These are phyloP conservation scores for Trissolcus japonicus DNA, from an alignment of 2,888 invertebrate genomes.

Conservation along the genomic window DNA sequence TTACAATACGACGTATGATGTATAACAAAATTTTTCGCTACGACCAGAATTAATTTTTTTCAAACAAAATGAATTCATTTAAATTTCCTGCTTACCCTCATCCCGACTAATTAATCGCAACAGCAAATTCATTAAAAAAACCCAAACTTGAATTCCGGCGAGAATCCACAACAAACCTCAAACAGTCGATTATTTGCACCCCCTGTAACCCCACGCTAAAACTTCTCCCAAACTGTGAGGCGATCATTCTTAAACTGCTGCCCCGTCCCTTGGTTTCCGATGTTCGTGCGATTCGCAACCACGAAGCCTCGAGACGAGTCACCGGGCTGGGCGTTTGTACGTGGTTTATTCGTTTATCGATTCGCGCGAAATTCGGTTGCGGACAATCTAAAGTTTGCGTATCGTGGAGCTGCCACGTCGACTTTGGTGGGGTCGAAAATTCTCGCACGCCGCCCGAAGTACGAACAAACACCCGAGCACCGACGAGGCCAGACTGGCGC, in stretches of 20 bases:
- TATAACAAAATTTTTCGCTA: too few species aligned
- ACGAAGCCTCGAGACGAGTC: slow-evolving; percentile 29
- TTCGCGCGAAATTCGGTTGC: slow-evolving; percentile 52
- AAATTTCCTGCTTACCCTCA: too few species aligned
- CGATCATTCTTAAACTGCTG: slow-evolving; percentile 34
- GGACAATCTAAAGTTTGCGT: slow-evolving; percentile 56
- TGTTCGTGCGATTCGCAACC: slow-evolving; percentile 32
- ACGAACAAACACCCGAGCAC: slow-evolving; percentile 32
- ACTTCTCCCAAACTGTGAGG: slow-evolving; percentile 17
- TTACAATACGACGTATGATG: too few species aligned
- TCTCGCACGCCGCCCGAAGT: slow-evolving; percentile 37
- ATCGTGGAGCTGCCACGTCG: slow-evolving; percentile 44
- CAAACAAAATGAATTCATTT: too few species aligned
- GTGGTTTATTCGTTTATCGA: slow-evolving; percentile 57
- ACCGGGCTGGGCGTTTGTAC: slow-evolving; percentile 33
- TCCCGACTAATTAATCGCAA: too few species aligned
- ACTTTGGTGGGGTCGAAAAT: slow-evolving; percentile 39
- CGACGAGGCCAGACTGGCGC: slow-evolving; percentile 39
- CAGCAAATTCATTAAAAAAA: too few species aligned
- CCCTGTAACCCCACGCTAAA: not conserved
- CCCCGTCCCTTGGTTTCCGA: slow-evolving; percentile 13
- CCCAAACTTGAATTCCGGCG: not conserved
- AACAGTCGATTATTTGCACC: slow-evolving; percentile 26
- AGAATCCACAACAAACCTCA: slow-evolving; percentile 24
- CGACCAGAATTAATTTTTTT: too few species aligned